Evolutionary conservation across 2,888 invertebrate genomes (phyloP), one percentile per base, ranked within the genome.

Genomic region (Xestia sexstrigata): DNA sequence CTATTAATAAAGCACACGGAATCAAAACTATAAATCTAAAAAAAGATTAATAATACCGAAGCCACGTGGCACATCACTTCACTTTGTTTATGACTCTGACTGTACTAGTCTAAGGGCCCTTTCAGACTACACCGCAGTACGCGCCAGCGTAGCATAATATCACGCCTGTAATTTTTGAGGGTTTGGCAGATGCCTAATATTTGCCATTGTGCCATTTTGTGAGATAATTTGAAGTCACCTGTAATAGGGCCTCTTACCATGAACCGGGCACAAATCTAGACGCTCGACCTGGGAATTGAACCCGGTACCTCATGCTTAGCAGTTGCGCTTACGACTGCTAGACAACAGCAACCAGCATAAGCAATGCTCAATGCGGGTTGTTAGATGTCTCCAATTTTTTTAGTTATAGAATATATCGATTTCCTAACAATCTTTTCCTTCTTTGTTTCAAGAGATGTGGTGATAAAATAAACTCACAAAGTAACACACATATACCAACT

Each of bases 31-130:
- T 78, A 83, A 83, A 84, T 81, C 83, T 81, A 84, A 81, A 84
- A 82, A 87, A 84, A 81, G 63, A 77, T 78, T 52, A 82, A 78
- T 82, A 78, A 81, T 75, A 81, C 69, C 70, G 52, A 49, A 62
- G 68, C 78, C 89, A 89, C 85, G 86, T 84, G 83, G 83, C 63
- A 74, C 76, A 79, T 82, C 78, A 70, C 72, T 88, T 78, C 55
- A 55, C 52, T 66, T 76, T 83, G 70, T 85, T 84, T 88, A 71
- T 78, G 74, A 58, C 30, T 70, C 2, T 17, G 47, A 52, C 42
- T 58, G 82, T 78, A 76, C 75, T 58, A 60, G 39, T 72, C 77
- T 78, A 79, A 65, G 13, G 60, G 66, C 62, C 79, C 81, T 78
- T 83, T 68, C 69, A 86, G 72, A 83, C 74, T 75, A 23, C 67